Percentiles rank a stretch among this genome's conserved stretches.
Conservation (phyloP, 2,113 vertebrate species). For the Varanus salvator region DNA sequence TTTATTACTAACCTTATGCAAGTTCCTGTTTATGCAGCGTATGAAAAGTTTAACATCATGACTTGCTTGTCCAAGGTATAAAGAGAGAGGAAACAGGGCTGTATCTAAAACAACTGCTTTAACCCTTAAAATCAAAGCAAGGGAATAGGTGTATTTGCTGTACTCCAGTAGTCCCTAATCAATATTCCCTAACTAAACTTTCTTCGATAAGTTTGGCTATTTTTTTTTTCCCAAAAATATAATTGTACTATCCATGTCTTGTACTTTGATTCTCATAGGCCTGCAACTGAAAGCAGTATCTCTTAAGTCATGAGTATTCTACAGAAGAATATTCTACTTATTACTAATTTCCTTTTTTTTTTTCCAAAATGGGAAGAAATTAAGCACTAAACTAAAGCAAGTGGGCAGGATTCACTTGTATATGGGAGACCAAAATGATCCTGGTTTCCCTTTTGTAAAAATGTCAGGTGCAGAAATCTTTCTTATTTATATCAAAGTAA, state of each 20-base stretch:
- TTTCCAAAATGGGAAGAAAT: constrained; percentile 32
- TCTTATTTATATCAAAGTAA: constrained; percentile 44
- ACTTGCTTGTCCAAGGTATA: constrained; percentile 69
- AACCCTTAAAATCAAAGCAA: constrained; percentile 60
- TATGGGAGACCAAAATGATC: constrained; percentile 17
- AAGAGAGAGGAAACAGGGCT: constrained; percentile 49
- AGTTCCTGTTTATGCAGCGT: constrained; percentile 60
- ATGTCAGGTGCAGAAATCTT: constrained; percentile 14
- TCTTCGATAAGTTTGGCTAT: constrained; percentile 41
- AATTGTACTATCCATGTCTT: constrained; percentile 20
- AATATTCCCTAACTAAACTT: not conserved
- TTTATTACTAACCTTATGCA: constrained; percentile 61
- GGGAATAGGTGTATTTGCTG: constrained; percentile 47
- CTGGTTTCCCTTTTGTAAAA: constrained; percentile 31
- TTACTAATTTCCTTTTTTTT: not conserved
- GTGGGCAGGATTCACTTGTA: constrained; percentile 26
- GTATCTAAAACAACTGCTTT: constrained; percentile 39
- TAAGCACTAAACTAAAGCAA: constrained; percentile 29
- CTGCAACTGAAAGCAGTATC: constrained; percentile 25
- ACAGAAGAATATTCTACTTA: constrained; percentile 29
- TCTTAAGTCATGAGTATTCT: constrained; percentile 46
- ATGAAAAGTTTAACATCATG: constrained; percentile 36
- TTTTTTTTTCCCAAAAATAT: constrained; percentile 32
- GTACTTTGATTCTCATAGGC: constrained; percentile 41
- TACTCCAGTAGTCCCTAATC: not conserved